Evolutionary conservation across 2,888 invertebrate species (phyloP).

Genomic region (Aporophyla nigra): DNA sequence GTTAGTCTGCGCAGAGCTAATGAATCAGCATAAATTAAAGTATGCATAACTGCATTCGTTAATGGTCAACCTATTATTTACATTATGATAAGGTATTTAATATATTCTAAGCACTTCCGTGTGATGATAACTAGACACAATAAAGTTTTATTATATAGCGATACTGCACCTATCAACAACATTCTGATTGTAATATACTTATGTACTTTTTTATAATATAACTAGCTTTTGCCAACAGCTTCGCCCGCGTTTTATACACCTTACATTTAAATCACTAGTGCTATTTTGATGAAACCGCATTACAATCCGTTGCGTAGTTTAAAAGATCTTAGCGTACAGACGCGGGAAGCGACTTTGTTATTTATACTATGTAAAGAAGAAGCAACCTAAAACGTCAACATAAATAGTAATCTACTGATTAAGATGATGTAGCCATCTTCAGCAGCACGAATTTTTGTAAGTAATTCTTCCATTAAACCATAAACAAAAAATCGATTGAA

Average conservation of each 20-base stretch:
- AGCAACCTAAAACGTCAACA: too few species aligned
- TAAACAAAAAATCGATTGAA: slow-evolving; percentile 6
- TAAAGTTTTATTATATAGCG: not conserved
- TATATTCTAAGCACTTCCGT: slow-evolving; percentile 11
- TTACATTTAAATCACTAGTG: too few species aligned
- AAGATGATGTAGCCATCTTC: not conserved
- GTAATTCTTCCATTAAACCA: not conserved
- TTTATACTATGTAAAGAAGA: too few species aligned
- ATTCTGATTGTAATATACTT: not conserved
- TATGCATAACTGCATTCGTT: slow-evolving; percentile 16
- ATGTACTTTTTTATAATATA: too few species aligned
- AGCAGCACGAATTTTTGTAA: not conserved
- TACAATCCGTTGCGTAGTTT: too few species aligned
- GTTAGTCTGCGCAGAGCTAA: slow-evolving; percentile 6
- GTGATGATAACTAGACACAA: not conserved
- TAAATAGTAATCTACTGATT: not conserved
- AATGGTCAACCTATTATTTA: slow-evolving; percentile 2
- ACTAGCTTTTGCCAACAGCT: too few species aligned
- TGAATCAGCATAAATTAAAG: slow-evolving; percentile 18
- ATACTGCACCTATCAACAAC: not conserved
- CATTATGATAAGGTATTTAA: slow-evolving; percentile 11
- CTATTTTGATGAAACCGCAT: too few species aligned
- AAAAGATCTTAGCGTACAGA: too few species aligned
- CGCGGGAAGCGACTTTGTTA: too few species aligned
- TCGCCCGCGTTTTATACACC: too few species aligned